These are phyloP conservation scores for Heteractis magnifica DNA, from an alignment of 92 coral and sea anemone species.

Conservation along the genomic window DNA sequence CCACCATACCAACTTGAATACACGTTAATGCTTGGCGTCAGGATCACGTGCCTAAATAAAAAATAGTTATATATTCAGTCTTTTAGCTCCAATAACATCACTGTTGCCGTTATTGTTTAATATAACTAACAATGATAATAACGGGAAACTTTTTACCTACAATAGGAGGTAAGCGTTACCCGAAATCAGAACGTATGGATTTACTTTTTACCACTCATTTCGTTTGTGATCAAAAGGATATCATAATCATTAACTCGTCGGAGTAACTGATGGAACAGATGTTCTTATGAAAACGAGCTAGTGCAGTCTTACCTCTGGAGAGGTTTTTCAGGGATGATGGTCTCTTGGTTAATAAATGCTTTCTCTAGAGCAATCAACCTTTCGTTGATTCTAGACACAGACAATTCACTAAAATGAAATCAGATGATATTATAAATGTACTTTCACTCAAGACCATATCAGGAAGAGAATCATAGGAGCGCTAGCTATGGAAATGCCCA, in stretches of 20 bases:
- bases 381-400: slow-evolving; percentile 58
- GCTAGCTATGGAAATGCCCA: too few relatives aligned
- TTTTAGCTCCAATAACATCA: background rate
- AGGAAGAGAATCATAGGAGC: too few relatives aligned
- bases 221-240: too few relatives aligned
- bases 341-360: slow-evolving; percentile 63
- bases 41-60: slow-evolving; percentile 65
- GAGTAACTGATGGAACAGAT: background rate
- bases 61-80: background rate
- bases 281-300: background rate
- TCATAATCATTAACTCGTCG: too few relatives aligned
- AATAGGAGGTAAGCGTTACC: too few relatives aligned
- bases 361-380: slow-evolving; percentile 67
- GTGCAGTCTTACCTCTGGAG: slow-evolving; percentile 56
- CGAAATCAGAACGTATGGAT: too few relatives aligned
- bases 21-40: slow-evolving; percentile 51
- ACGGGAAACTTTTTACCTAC: too few relatives aligned
- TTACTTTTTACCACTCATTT: too few relatives aligned
- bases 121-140: too few relatives aligned
- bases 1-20: slow-evolving; percentile 67
- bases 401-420: slow-evolving; percentile 43
- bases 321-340: slow-evolving; percentile 58
- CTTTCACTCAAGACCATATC: too few relatives aligned
- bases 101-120: too few relatives aligned
- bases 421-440: background rate